Conservation (phyloP, 2,888 invertebrate species). For the Listrodromus nycthemerus region DNA sequence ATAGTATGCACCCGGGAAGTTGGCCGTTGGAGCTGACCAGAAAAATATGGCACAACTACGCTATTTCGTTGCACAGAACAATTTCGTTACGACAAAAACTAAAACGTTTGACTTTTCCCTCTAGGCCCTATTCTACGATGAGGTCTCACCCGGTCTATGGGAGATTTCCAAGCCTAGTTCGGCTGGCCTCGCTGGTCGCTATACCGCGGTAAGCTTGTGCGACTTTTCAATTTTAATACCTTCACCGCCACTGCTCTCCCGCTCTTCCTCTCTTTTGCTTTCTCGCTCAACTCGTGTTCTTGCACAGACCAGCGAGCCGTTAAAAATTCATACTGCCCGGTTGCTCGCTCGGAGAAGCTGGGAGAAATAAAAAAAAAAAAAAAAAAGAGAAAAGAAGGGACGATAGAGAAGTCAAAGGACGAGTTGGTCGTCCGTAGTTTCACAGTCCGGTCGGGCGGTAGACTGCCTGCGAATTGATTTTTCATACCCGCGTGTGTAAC, state of each 20-base stretch:
- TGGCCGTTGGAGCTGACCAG: not conserved
- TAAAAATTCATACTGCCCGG: conserved; percentile 58
- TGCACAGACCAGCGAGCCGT: conserved; percentile 57
- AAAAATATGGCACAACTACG: not conserved
- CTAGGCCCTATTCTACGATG: not conserved
- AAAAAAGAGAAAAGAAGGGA: conserved; percentile 3
- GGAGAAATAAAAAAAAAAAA: conserved; percentile 14
- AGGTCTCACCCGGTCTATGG: conserved; percentile 12
- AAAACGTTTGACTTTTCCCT: conserved; percentile 24
- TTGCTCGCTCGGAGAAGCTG: conserved; percentile 44
- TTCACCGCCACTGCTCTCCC: conserved; percentile 30
- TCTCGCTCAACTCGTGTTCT: conserved; percentile 51
- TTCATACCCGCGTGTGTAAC: conserved; percentile 46
- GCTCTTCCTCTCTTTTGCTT: conserved; percentile 1
- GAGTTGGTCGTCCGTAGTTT: conserved; percentile 29
- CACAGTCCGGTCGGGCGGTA: conserved; percentile 9
- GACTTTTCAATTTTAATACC: conserved; percentile 57
- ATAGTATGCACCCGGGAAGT: not conserved
- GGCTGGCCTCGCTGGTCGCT: not conserved
- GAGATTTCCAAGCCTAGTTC: conserved; percentile 13
- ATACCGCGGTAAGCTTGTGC: not conserved
- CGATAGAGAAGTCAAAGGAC: conserved; percentile 19
- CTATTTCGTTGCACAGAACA: conserved; percentile 1
- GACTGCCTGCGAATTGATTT: conserved; percentile 51
- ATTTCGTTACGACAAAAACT: conserved; percentile 28